Conservation (phyloP, 92 coral and sea anemone genomes). For the Parazoanthus atlanticus region DNA sequence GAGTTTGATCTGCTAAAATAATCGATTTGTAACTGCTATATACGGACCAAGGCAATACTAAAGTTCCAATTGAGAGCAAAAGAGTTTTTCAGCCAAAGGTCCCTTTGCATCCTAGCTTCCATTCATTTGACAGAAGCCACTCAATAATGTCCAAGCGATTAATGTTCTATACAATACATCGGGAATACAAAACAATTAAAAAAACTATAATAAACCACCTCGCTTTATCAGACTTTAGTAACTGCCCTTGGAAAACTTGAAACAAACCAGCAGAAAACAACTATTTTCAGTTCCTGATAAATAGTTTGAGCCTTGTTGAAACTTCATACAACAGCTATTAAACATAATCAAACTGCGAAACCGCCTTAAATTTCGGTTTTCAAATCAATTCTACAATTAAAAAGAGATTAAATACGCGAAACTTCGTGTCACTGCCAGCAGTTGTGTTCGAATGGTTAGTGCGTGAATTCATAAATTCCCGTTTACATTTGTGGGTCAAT, state of each 20-base stretch:
- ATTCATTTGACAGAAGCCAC: neutral
- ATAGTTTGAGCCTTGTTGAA: slow-evolving; percentile 3
- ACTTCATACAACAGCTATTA: neutral
- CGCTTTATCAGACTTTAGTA: neutral
- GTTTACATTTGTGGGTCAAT: neutral
- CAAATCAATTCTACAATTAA: neutral
- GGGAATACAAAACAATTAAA: neutral
- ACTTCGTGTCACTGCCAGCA: neutral
- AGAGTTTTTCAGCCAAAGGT: neutral
- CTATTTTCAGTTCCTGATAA: neutral
- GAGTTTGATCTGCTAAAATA: neutral
- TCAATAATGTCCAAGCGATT: neutral
- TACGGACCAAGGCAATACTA: neutral
- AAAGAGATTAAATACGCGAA: neutral
- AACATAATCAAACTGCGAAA: neutral
- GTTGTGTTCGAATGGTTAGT: neutral
- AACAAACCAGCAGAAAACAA: neutral
- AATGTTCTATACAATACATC: neutral
- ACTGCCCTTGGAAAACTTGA: neutral
- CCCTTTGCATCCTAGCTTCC: neutral
- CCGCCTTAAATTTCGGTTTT: neutral
- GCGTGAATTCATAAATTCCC: neutral
- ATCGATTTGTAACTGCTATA: neutral
- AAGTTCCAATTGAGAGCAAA: neutral
- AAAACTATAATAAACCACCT: neutral